Evolutionary conservation across 2,113 vertebrate genomes (phyloP).

Genomic region (Chascanopsetta lugubris): DNA sequence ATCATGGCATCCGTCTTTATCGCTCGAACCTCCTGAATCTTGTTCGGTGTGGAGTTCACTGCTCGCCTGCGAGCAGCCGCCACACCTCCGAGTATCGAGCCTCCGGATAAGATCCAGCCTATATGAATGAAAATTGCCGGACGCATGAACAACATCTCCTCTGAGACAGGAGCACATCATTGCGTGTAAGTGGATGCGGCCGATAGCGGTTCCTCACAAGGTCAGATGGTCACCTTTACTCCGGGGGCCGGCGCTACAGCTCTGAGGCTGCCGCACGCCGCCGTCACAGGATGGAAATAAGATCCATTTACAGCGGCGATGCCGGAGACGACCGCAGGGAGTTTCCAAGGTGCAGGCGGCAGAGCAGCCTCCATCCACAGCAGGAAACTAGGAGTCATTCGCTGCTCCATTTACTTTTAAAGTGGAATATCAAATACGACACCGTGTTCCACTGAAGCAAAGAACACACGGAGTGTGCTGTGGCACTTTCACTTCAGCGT

Average conservation of each 20-base stretch:
- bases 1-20: too few species aligned
- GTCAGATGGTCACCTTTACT: slow-evolving; percentile 37
- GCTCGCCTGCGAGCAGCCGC: neutral
- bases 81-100: neutral
- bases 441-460: slow-evolving; percentile 54
- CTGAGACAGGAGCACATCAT: slow-evolving; percentile 7
- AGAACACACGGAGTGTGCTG: slow-evolving; percentile 39
- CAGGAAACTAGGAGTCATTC: slow-evolving; percentile 57
- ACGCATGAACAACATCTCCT: neutral
- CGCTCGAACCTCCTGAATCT: too few species aligned
- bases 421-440: slow-evolving; percentile 70
- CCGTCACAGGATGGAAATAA: slow-evolving; percentile 61
- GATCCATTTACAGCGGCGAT: slow-evolving; percentile 59
- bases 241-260: slow-evolving; percentile 15
- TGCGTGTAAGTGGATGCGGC: slow-evolving; percentile 8
- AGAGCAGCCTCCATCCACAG: slow-evolving; percentile 52
- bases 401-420: slow-evolving; percentile 73
- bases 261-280: slow-evolving; percentile 25
- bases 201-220: slow-evolving; percentile 3
- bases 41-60: too few species aligned
- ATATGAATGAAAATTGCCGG: slow-evolving; percentile 18
- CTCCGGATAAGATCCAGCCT: slow-evolving; percentile 16
- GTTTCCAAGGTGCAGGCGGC: slow-evolving; percentile 49
- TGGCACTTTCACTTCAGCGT: slow-evolving; percentile 42
- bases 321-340: slow-evolving; percentile 52